Percentiles rank a stretch among this genome's conserved stretches.
These are phyloP conservation scores for Morone chrysops DNA, from an alignment of 2,113 vertebrate species.

Conservation along the genomic window DNA sequence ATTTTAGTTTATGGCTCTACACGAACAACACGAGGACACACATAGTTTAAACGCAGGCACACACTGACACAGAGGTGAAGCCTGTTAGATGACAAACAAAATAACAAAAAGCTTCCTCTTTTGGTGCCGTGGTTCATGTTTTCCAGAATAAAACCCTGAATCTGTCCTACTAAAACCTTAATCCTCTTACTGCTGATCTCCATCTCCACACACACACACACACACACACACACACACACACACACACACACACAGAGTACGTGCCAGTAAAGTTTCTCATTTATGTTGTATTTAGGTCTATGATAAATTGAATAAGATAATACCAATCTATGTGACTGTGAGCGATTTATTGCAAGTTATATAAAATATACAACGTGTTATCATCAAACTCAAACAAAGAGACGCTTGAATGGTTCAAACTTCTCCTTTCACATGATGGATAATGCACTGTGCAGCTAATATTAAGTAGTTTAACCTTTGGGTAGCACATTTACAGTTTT, in stretches of 20 bases:
- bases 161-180: slow-evolving; percentile 68
- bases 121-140: slow-evolving; percentile 26
- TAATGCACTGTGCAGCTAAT: neutral
- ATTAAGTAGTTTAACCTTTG: neutral
- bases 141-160: slow-evolving; percentile 57
- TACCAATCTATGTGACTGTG: neutral
- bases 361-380: neutral
- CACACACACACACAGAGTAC: neutral
- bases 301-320: neutral
- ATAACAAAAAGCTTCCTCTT: slow-evolving; percentile 29
- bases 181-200: slow-evolving; percentile 74
- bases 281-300: neutral
- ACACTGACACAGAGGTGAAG: slow-evolving; percentile 14
- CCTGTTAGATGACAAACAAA: slow-evolving; percentile 25
- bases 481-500: neutral
- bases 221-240: slow-evolving; percentile 1
- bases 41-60: neutral
- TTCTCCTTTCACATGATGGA: neutral
- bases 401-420: neutral
- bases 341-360: slow-evolving; percentile 21
- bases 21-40: neutral
- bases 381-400: neutral
- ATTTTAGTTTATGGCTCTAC: neutral
- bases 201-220: slow-evolving; percentile 16
- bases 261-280: neutral